Evolutionary conservation across 2,113 vertebrate species (phyloP).

Genomic region (Cephalopholis sonnerati): DNA sequence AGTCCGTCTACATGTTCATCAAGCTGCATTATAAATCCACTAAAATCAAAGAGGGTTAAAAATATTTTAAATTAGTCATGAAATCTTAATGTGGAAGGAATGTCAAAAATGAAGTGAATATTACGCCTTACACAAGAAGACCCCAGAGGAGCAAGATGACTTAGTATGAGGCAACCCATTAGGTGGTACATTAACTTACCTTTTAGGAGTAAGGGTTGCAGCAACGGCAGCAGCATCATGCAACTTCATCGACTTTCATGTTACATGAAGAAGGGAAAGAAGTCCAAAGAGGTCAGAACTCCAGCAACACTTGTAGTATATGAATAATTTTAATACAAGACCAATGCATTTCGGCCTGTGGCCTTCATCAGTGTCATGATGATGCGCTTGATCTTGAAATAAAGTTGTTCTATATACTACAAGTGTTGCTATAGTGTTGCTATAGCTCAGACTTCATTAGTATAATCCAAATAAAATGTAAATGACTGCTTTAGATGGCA

Average conservation of each 20-base stretch:
- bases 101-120: not conserved
- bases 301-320: too few relatives aligned
- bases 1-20: constrained; percentile 68
- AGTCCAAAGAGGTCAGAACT: too few relatives aligned
- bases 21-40: constrained; percentile 78
- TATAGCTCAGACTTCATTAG: not conserved
- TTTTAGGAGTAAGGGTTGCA: not conserved
- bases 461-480: not conserved
- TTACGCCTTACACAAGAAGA: not conserved
- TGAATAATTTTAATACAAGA: too few relatives aligned
- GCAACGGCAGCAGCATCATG: not conserved
- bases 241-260: too few relatives aligned
- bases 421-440: too few relatives aligned
- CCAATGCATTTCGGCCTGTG: too few relatives aligned
- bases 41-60: constrained; percentile 71
- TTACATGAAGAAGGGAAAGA: too few relatives aligned
- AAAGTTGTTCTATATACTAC: too few relatives aligned
- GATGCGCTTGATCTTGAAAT: too few relatives aligned
- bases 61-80: not conserved
- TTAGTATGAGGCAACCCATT: not conserved
- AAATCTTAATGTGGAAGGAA: not conserved
- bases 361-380: too few relatives aligned
- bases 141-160: not conserved
- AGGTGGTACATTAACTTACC: not conserved
- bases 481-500: too few relatives aligned